A percentile compares a stretch with the other conserved stretches of the same genome.
phyloP scores from a whole-genome alignment of 2,888 invertebrate species.

The Noctua janthe region DNA sequence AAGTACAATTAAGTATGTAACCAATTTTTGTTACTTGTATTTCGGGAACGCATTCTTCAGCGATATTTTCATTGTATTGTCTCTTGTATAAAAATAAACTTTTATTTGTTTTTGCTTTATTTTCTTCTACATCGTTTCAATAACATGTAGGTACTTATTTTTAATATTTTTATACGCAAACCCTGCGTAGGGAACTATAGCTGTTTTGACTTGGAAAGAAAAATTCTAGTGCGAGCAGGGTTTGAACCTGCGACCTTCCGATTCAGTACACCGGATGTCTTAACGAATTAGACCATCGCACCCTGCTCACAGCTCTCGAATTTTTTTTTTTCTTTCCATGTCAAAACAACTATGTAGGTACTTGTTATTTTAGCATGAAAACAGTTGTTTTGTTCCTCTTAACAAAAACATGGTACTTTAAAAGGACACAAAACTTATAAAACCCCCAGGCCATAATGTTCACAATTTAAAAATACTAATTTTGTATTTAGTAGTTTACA shows the following conservation, averaged over 20 bases:
- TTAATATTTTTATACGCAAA: too few species aligned
- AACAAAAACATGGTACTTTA: neutral
- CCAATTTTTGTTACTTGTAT: neutral
- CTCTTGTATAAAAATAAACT: neutral
- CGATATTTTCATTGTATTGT: neutral
- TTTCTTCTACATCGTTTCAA: neutral
- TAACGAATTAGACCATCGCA: too few species aligned
- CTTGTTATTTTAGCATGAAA: neutral
- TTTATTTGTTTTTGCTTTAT: neutral
- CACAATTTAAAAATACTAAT: neutral
- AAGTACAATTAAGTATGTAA: neutral
- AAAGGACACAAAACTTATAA: neutral
- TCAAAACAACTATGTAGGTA: too few species aligned
- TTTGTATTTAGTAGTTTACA: neutral
- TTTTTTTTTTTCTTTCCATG: too few species aligned
- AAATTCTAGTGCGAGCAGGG: too few species aligned
- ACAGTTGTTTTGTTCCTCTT: neutral
- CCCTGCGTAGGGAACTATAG: too few species aligned
- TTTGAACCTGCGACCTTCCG: too few species aligned
- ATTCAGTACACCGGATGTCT: too few species aligned
- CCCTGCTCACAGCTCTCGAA: too few species aligned
- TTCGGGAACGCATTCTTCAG: neutral
- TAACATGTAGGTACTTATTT: neutral
- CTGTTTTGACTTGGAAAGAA: too few species aligned
- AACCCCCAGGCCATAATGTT: neutral